These are phyloP conservation scores for Holotrichia oblita DNA, from an alignment of 1,140 invertebrate genomes.

Conservation along the genomic window DNA sequence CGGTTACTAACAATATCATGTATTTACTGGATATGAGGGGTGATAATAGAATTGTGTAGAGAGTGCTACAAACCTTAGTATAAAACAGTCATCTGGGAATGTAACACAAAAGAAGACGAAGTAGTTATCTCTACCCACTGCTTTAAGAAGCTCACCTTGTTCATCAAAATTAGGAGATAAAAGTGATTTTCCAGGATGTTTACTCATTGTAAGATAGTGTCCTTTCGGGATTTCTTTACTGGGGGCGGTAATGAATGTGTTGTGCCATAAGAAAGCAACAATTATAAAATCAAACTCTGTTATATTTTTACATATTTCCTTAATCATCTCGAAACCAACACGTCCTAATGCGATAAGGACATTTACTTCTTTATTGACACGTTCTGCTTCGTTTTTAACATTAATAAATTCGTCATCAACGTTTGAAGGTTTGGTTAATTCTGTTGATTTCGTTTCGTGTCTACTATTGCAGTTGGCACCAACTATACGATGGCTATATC, in stretches of 20 bases:
- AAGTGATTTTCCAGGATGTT: constrained; percentile 73
- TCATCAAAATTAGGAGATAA: constrained; percentile 78
- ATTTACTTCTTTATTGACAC: constrained; percentile 73
- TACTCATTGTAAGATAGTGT: constrained; percentile 79
- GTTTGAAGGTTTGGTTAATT: constrained; percentile 63
- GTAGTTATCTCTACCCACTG: constrained; percentile 75
- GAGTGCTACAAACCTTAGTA: no score
- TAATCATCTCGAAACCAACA: constrained; percentile 80
- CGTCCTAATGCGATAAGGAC: constrained; percentile 92
- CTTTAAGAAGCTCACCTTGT: constrained; percentile 74
- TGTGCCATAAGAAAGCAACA: constrained; percentile 88
- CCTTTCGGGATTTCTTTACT: constrained; percentile 73
- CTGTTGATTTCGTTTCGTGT: not conserved
- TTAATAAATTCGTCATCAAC: constrained; percentile 61
- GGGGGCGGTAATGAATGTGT: constrained; percentile 63
- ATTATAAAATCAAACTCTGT: constrained; percentile 87
- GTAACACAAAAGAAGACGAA: constrained; percentile 72
- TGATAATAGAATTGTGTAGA: no score
- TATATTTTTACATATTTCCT: constrained; percentile 79
- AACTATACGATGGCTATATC: not conserved
- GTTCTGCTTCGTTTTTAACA: constrained; percentile 78
- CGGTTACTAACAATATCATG: no score
- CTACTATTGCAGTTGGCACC: not conserved
- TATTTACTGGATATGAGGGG: no score
- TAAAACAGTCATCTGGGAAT: constrained; percentile 68